These are phyloP conservation scores for Oncorhynchus masou DNA, from an alignment of 2,113 vertebrate species.

Conservation along the genomic window DNA sequence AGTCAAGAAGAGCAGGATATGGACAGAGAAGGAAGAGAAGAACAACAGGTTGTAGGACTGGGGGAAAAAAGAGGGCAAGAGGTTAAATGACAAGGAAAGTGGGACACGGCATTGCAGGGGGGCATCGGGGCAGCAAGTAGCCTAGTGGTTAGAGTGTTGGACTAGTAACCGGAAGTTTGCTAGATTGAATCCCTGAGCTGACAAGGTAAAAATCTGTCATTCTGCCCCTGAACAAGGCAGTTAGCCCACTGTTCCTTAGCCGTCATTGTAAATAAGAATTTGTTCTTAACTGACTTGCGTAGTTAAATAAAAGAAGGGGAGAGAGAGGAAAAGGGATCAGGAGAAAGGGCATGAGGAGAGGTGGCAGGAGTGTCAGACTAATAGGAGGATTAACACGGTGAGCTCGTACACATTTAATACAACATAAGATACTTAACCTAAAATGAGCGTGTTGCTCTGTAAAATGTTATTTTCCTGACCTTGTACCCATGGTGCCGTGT, in stretches of 20 bases:
- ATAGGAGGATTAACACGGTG: neutral
- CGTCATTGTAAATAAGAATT: too few species aligned
- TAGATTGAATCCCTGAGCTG: too few species aligned
- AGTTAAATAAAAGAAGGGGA: neutral
- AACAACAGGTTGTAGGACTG: neutral
- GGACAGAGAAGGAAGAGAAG: neutral
- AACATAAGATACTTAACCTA: neutral
- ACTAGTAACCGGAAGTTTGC: too few species aligned
- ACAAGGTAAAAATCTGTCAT: too few species aligned
- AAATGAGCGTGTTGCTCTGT: neutral
- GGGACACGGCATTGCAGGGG: too few species aligned
- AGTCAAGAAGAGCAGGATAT: neutral
- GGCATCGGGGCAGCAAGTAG: too few species aligned
- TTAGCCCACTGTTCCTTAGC: too few species aligned
- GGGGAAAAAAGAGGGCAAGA: neutral
- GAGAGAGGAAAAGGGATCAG: neutral
- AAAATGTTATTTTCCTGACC: neutral
- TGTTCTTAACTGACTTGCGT: too few species aligned
- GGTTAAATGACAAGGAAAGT: neutral
- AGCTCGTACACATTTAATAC: neutral
- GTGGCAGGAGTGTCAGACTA: neutral
- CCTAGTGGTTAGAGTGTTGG: too few species aligned
- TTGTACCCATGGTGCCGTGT: neutral
- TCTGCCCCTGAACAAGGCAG: too few species aligned
- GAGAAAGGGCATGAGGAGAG: neutral